Conservation (phyloP, 2,797 vertebrate genomes). For the Sandelia bainsii region DNA sequence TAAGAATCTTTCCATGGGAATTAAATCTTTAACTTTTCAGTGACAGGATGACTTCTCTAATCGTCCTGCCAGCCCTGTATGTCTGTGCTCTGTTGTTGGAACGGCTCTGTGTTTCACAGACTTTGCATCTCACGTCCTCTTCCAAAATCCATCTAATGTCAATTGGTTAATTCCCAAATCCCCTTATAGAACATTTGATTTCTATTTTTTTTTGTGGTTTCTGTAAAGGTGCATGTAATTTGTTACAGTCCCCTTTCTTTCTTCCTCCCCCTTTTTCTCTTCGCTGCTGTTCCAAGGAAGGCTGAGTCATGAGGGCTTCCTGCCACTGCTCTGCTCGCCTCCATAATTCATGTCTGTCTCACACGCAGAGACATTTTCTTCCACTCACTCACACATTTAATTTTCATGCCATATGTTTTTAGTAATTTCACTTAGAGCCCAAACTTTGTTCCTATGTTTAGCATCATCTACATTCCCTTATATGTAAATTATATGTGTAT, state of each 20-base stretch:
- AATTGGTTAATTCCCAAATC: slow-evolving; percentile 35
- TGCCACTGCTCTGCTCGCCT: slow-evolving; percentile 72
- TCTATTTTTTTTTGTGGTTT: slow-evolving; percentile 27
- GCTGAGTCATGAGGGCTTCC: slow-evolving; percentile 78
- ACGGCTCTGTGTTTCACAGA: slow-evolving; percentile 9
- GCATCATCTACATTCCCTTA: slow-evolving; percentile 20
- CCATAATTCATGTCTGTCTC: slow-evolving; percentile 74
- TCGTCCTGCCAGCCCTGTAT: background rate
- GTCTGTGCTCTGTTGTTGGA: slow-evolving; percentile 14
- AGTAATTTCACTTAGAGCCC: slow-evolving; percentile 4
- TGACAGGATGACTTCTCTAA: slow-evolving; percentile 15
- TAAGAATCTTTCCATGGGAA: slow-evolving; percentile 1
- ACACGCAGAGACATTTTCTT: slow-evolving; percentile 54
- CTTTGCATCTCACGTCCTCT: slow-evolving; percentile 3
- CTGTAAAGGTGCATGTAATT: slow-evolving; percentile 36
- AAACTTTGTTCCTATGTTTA: slow-evolving; percentile 1
- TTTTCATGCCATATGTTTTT: slow-evolving; percentile 58
- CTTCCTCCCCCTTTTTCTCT: slow-evolving; percentile 39
- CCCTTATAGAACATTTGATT: slow-evolving; percentile 21
- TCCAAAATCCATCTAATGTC: slow-evolving; percentile 16
- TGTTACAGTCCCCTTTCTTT: slow-evolving; percentile 18
- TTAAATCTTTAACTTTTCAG: slow-evolving; percentile 22
- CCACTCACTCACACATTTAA: slow-evolving; percentile 46
- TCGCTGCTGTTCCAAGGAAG: slow-evolving; percentile 71
- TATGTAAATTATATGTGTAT: slow-evolving; percentile 7